phyloP scores from a whole-genome alignment of 2,797 vertebrate species.

The Takifugu rubripes region DNA sequence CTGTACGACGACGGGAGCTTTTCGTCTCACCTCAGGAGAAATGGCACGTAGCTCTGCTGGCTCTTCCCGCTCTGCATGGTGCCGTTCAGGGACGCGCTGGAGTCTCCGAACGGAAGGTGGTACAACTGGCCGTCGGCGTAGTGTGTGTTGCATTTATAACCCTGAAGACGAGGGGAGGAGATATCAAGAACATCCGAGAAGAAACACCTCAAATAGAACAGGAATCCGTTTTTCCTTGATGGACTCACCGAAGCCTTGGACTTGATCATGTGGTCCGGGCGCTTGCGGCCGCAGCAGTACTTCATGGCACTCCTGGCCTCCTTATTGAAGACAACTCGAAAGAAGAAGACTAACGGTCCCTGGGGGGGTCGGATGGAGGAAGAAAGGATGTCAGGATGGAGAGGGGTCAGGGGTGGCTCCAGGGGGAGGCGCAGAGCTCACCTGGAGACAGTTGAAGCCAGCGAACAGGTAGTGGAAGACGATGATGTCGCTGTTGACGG shows the following conservation, averaged over 20 bases:
- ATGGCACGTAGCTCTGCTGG: conserved; percentile 92
- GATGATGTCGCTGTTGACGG: conserved; percentile 90
- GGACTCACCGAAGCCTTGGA: conserved; percentile 86
- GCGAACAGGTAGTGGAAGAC: conserved; percentile 94
- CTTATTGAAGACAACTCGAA: conserved; percentile 87
- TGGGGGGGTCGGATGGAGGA: conserved; percentile 43
- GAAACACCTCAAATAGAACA: background rate
- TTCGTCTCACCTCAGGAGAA: conserved; percentile 79
- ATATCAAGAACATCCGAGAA: background rate
- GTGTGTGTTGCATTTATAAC: conserved; percentile 80
- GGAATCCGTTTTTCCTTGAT: too few species aligned
- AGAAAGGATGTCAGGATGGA: conserved; percentile 4
- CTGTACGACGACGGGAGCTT: accelerated
- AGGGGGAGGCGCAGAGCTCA: conserved; percentile 32
- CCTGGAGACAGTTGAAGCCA: conserved; percentile 88
- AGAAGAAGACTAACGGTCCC: conserved; percentile 91
- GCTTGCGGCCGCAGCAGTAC: conserved; percentile 82
- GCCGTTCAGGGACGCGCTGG: conserved; percentile 85
- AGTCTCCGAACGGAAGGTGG: conserved; percentile 82
- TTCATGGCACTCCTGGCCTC: conserved; percentile 85
- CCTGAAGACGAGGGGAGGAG: conserved; percentile 56
- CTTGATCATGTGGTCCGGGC: conserved; percentile 82
- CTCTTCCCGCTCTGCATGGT: conserved; percentile 90
- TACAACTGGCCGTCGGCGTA: conserved; percentile 82
- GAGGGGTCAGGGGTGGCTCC: background rate